Evolutionary conservation across 2,888 invertebrate species (phyloP), one percentile per base, ranked within the genome.

Genomic region (Eupithecia dodoneata): DNA sequence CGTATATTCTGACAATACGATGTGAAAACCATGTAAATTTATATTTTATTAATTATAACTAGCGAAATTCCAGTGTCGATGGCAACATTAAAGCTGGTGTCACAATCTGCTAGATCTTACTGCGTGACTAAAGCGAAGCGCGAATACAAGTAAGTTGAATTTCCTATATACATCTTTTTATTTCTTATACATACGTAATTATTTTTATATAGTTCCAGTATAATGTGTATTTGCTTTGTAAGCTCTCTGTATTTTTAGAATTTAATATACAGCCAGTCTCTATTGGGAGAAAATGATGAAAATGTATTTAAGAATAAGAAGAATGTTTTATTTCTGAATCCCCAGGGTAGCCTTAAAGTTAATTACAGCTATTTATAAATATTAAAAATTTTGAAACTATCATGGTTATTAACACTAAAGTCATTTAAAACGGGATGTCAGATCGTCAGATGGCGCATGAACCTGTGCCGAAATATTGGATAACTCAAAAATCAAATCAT

Each of bases 111-210:
- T 41, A 80, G 86, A 52, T 47, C 76, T 63, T 79, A 77, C 55
- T 81, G 81, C 66, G 72, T 71, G 7, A 52, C 78, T 7, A 70
- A 73, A n/a, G 72, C 77, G 4, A 83, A 67, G 4, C 83, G 84
- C 41, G 83, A 81, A 6, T 81, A 85, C 74, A 82, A 79, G 89
- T 89, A 78, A 82, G 84, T 80, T 52, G 4, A 59, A 65, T 12
- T 63, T 63, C 5, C 15, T 59, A 45, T n/a, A 4, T 10, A 12
- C 30, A 3, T 63, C 6, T 0, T 52, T 15, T 6, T n/a, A 15
- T 15, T 15, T 52, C 15, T 52, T 45, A 45, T 6, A 45, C 1
- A 2, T 2, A 47, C 47, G 10, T 47, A 52, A 44, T 44, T 6
- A 7, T 44, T 52, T n/a, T 3, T n/a, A n/a, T 52, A 55, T 55